These are phyloP conservation scores for Craterocephalus amniculus DNA, from an alignment of 2,797 vertebrate species.

Conservation along the genomic window DNA sequence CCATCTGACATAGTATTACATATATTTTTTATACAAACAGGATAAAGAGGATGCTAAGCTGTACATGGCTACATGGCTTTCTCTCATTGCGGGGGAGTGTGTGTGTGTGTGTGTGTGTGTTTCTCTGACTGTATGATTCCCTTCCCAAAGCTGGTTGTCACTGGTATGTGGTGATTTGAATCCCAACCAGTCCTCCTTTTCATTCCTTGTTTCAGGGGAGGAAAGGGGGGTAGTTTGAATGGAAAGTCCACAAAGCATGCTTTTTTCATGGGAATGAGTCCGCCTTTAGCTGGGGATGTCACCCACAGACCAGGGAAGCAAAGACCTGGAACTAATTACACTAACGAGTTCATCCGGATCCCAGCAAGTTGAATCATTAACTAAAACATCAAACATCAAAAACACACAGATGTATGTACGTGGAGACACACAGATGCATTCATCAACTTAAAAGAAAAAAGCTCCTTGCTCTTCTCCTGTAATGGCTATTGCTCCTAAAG, in stretches of 20 bases:
- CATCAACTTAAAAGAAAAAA: slow-evolving; percentile 21
- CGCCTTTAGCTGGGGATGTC: slow-evolving; percentile 71
- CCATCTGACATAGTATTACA: neutral
- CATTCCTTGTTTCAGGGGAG: slow-evolving; percentile 59
- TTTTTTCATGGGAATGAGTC: slow-evolving; percentile 79
- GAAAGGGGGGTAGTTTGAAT: slow-evolving; percentile 58
- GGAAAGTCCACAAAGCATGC: slow-evolving; percentile 75
- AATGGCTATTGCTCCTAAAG: neutral
- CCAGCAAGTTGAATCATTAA: slow-evolving; percentile 68
- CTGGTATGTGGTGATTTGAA: slow-evolving; percentile 79
- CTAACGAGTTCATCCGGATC: slow-evolving; percentile 81
- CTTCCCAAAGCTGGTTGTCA: slow-evolving; percentile 59
- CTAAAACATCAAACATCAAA: slow-evolving; percentile 56
- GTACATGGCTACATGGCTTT: slow-evolving; percentile 14
- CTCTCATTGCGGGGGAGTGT: slow-evolving; percentile 8
- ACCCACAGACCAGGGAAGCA: slow-evolving; percentile 73
- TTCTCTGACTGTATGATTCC: slow-evolving; percentile 46
- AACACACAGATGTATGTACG: slow-evolving; percentile 43
- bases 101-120: slow-evolving; percentile 3
- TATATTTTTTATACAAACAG: slow-evolving; percentile 9
- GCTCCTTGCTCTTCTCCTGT: slow-evolving; percentile 1
- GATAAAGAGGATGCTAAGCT: slow-evolving; percentile 15
- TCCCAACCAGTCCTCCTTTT: slow-evolving; percentile 80
- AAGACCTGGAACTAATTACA: slow-evolving; percentile 83
- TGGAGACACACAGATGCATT: slow-evolving; percentile 29